phyloP scores from a whole-genome alignment of 1,140 invertebrate genomes.

The Sitophilus oryzae region DNA sequence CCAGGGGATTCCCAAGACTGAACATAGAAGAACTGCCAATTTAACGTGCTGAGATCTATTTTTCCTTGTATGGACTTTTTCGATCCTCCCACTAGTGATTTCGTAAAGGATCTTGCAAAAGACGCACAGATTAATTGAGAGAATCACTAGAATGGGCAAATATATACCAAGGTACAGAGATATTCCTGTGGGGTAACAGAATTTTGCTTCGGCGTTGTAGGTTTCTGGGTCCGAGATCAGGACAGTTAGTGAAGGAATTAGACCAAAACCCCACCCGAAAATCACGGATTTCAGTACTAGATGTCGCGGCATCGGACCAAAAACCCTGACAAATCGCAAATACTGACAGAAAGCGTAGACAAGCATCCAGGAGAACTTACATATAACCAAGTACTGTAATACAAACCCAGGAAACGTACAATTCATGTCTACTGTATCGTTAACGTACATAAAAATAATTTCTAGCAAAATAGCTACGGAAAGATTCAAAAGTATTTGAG shows the following conservation, averaged over 20 bases:
- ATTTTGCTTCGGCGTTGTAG: conserved; percentile 40
- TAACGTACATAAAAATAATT: conserved; percentile 51
- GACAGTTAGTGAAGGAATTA: conserved; percentile 27
- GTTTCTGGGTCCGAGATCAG: conserved; percentile 44
- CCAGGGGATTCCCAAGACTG: conserved; percentile 56
- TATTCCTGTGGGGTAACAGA: conserved; percentile 54
- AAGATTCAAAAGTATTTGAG: conserved; percentile 55
- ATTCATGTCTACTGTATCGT: conserved; percentile 43
- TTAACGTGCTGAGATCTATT: conserved; percentile 51
- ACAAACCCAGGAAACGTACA: conserved; percentile 49
- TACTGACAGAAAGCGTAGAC: conserved; percentile 58
- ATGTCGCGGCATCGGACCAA: conserved; percentile 44
- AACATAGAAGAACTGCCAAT: conserved; percentile 55
- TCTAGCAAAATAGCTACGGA: conserved; percentile 53
- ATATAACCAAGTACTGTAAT: conserved; percentile 55
- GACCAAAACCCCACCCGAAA: conserved; percentile 37
- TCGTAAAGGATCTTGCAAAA: conserved; percentile 52
- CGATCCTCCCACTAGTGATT: conserved; percentile 47
- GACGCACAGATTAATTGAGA: conserved; percentile 50
- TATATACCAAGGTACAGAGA: conserved; percentile 49
- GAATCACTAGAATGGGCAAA: conserved; percentile 50
- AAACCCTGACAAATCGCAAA: conserved; percentile 53
- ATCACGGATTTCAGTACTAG: conserved; percentile 36
- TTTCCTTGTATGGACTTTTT: conserved; percentile 46
- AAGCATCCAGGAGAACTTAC: conserved; percentile 61